A percentile compares a stretch with the other conserved stretches of the same genome.
Evolutionary conservation across 2,888 invertebrate genomes (phyloP).

Genomic region (Scelioninae gen. 1): DNA sequence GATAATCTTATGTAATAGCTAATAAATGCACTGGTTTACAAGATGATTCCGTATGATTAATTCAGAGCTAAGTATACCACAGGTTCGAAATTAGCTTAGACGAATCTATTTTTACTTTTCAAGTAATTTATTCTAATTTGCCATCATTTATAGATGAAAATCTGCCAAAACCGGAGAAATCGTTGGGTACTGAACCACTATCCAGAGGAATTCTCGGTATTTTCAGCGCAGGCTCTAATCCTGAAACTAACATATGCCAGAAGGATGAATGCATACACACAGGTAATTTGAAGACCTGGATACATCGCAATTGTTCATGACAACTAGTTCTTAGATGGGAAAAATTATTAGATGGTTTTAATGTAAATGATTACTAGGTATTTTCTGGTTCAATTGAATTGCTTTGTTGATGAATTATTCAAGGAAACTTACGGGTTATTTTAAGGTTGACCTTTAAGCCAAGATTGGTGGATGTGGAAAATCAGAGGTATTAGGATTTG

Average conservation of each 20-base stretch:
- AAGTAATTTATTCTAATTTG: no score
- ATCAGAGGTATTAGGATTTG: background rate
- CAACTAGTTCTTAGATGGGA: background rate
- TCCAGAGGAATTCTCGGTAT: slow-evolving; percentile 71
- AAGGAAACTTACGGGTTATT: background rate
- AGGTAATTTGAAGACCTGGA: slow-evolving; percentile 21
- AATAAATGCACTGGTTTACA: no score
- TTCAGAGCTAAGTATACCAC: no score
- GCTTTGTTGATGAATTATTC: slow-evolving; percentile 3
- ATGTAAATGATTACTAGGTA: slow-evolving; percentile 4
- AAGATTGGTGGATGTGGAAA: background rate
- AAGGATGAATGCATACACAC: slow-evolving; percentile 87
- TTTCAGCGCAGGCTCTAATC: slow-evolving; percentile 76
- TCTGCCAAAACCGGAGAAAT: background rate
- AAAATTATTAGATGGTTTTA: slow-evolving; percentile 13
- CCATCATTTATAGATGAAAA: slow-evolving; percentile 14
- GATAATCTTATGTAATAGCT: no score
- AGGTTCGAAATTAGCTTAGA: no score
- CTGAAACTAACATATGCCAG: slow-evolving; percentile 87
- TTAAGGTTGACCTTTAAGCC: no score
- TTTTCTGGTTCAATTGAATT: background rate
- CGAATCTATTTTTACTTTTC: no score
- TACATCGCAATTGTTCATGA: slow-evolving; percentile 2
- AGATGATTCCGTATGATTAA: no score
- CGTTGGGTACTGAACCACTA: slow-evolving; percentile 72